Evolutionary conservation across 2,888 invertebrate genomes (phyloP), one percentile per base, ranked within the genome.

Genomic region (Eilema caniola): DNA sequence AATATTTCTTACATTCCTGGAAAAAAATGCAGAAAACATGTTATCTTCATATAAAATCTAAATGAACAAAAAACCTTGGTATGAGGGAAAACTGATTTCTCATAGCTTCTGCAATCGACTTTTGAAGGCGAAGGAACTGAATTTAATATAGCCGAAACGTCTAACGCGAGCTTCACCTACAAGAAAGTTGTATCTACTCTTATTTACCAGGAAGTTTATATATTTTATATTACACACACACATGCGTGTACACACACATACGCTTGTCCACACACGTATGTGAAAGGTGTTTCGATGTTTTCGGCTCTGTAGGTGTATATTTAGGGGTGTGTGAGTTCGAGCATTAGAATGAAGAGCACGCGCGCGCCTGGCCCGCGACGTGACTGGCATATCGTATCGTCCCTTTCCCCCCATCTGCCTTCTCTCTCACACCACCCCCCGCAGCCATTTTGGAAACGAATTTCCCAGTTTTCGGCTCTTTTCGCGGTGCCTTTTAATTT

Each of bases 301-400:
- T 87, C 83, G 78, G 73, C 75, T 76, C 75, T 83, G 88, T 90
- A 90, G 89, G 91, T 85, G 90, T 84, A 82, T 66, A 78, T 85
- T 79, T 81, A 85, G 85, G 88, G 87, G 87, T 89, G 90, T 92
- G 92, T 93, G 93, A 88, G 92, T 90, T 90, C 89, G 83, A 83
- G 86, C 92, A 94, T 95, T 94, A 93, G 94, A 89, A 95, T 94
- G 94, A 88, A 87, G 87, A 92, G 91, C 94, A 94, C 95, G 95
- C 93, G 92, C 94, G 92, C 90, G 93, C 93, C 92, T 92, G 89
- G 92, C 92, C 92, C 90, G 90, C 84, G 87, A 95, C 95, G 95
- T 95, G 95, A 95, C 95, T 89, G 89, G 95, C 95, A 95, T 95
- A 89, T 90, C 92, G 91, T 90, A 93, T 90, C 92, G 91, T 93